A percentile compares a stretch with the other conserved stretches of the same genome.
phyloP scores from a whole-genome alignment of 2,888 invertebrate genomes.

The Alitta virens region DNA sequence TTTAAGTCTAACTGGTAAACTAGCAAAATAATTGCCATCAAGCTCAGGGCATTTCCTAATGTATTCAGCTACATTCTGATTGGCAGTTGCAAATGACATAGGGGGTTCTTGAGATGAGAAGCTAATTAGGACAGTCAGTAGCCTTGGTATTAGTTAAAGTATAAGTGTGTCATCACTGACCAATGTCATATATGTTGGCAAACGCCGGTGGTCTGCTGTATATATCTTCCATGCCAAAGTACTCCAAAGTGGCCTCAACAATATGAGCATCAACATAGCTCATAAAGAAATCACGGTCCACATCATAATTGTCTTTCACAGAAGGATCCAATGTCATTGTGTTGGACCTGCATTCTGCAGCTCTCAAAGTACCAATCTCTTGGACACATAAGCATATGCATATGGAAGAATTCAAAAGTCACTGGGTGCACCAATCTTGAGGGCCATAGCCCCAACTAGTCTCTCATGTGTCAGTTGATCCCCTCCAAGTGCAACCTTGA shows the following conservation, averaged over 20 bases:
- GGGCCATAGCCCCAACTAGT: slow-evolving; percentile 20
- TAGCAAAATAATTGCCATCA: too few species aligned
- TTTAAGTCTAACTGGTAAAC: too few species aligned
- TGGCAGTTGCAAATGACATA: too few species aligned
- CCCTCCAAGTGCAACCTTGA: slow-evolving; percentile 25
- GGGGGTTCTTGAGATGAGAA: too few species aligned
- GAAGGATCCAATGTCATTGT: slow-evolving; percentile 20
- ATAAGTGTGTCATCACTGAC: too few species aligned
- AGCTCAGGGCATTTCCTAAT: too few species aligned
- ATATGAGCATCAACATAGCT: slow-evolving; percentile 23
- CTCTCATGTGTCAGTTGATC: slow-evolving; percentile 27
- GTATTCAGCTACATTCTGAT: too few species aligned
- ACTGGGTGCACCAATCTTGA: too few species aligned
- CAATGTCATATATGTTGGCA: too few species aligned
- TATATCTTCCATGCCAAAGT: slow-evolving; percentile 22
- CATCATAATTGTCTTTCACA: slow-evolving; percentile 24
- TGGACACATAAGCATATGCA: slow-evolving; percentile 24
- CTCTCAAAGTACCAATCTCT: slow-evolving; percentile 25
- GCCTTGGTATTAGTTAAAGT: too few species aligned
- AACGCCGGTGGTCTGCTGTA: too few species aligned
- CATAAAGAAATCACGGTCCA: slow-evolving; percentile 26
- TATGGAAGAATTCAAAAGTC: slow-evolving; percentile 28
- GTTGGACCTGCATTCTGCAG: slow-evolving; percentile 14
- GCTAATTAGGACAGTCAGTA: too few species aligned
- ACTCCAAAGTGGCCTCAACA: slow-evolving; percentile 16